These are phyloP conservation scores for Dendrophyllia cribrosa DNA, from an alignment of 64 coral and sea anemone genomes.

Conservation along the genomic window DNA sequence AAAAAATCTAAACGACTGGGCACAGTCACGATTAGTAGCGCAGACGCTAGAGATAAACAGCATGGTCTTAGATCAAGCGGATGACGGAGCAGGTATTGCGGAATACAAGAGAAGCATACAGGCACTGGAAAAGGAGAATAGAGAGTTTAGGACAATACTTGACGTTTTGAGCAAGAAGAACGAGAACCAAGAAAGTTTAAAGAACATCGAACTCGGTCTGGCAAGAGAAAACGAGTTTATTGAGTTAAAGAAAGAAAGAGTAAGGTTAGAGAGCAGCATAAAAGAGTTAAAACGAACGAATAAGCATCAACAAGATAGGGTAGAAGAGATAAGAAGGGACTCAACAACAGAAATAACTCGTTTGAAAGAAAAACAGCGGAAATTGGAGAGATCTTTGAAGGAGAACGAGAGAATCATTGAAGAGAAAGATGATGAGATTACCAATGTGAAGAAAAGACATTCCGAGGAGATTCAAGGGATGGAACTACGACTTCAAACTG, in stretches of 20 bases:
- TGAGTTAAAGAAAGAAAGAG: conserved; percentile 75
- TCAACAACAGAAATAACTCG: conserved; percentile 65
- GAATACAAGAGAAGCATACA: conserved; percentile 79
- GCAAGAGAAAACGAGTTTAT: conserved; percentile 75
- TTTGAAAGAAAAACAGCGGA: conserved; percentile 79
- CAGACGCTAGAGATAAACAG: neutral
- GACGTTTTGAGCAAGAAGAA: conserved; percentile 73
- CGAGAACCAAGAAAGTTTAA: conserved; percentile 56
- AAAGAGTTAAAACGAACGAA: conserved; percentile 77
- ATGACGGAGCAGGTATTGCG: conserved; percentile 12
- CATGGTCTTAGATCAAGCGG: neutral
- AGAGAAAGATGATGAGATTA: conserved; percentile 72
- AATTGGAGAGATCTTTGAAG: conserved; percentile 74
- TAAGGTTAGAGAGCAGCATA: conserved; percentile 58
- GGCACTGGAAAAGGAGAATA: conserved; percentile 82
- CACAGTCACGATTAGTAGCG: neutral
- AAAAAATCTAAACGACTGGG: conserved; percentile 60
- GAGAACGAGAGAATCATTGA: conserved; percentile 60
- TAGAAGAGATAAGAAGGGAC: conserved; percentile 88
- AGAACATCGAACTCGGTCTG: conserved; percentile 65
- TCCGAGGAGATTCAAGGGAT: conserved; percentile 72
- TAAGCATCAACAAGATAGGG: conserved; percentile 79
- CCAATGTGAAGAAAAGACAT: conserved; percentile 64
- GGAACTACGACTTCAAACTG: conserved; percentile 70
- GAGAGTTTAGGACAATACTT: conserved; percentile 88